phyloP scores from a whole-genome alignment of 2,888 invertebrate genomes.

The Cordylochernes scorpioides region DNA sequence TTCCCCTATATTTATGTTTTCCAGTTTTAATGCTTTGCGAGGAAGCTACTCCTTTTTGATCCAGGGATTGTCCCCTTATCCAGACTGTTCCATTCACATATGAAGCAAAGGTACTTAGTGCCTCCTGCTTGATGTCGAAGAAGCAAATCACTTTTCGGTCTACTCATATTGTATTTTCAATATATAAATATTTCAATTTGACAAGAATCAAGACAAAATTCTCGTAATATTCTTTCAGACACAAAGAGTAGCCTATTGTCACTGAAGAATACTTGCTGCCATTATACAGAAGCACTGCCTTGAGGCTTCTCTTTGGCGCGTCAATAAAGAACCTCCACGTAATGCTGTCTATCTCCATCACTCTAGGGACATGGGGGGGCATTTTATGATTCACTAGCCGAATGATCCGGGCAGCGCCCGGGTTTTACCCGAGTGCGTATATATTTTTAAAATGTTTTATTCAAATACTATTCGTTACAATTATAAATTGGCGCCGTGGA shows the following conservation, averaged over 20 bases:
- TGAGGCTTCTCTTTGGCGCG: slow-evolving; percentile 7
- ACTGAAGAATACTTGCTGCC: slow-evolving; percentile 14
- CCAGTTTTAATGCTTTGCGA: not conserved
- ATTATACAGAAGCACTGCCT: slow-evolving; percentile 10
- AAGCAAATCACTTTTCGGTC: slow-evolving; percentile 14
- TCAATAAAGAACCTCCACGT: slow-evolving; percentile 12
- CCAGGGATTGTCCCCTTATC: slow-evolving; percentile 12
- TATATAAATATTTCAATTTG: slow-evolving; percentile 3
- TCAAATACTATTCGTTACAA: no score
- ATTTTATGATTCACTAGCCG: no score
- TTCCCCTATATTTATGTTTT: not conserved
- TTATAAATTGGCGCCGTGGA: no score
- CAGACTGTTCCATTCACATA: slow-evolving; percentile 15
- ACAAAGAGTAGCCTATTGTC: slow-evolving; percentile 16
- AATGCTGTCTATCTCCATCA: no score
- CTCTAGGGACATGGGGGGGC: no score
- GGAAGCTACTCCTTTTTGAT: slow-evolving; percentile 9
- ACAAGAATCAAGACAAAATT: slow-evolving; percentile 1
- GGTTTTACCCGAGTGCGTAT: no score
- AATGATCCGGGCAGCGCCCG: no score
- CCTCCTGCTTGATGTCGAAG: slow-evolving; percentile 17
- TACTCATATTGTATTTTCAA: slow-evolving; percentile 5
- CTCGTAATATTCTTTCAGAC: slow-evolving; percentile 16
- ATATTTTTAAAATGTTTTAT: no score
- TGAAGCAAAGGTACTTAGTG: slow-evolving; percentile 16